A percentile compares a stretch with the other conserved stretches of the same genome.
Conservation (phyloP, 2,113 vertebrate species). For the Hemibagrus wyckioides region DNA sequence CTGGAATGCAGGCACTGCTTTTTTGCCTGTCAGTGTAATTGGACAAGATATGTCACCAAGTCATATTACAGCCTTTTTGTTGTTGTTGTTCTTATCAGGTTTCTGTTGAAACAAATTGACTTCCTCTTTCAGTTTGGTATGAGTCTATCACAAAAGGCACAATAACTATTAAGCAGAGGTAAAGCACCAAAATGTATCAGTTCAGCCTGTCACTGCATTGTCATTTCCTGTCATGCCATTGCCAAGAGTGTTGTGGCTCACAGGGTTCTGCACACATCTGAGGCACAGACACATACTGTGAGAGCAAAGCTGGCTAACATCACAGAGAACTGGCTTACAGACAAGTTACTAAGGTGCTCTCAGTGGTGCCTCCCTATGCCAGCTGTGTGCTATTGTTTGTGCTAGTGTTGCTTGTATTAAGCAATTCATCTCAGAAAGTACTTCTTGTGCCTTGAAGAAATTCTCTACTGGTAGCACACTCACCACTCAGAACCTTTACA, state of each 20-base stretch:
- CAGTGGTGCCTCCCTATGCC: background rate
- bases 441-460: background rate
- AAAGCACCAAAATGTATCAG: conserved; percentile 39
- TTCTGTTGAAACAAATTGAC: conserved; percentile 36
- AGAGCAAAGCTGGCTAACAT: conserved; percentile 29
- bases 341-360: conserved; percentile 20
- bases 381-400: conserved; percentile 29
- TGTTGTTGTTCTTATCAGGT: conserved; percentile 10
- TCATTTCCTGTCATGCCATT: conserved; percentile 43
- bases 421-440: conserved; percentile 2
- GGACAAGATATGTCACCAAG: conserved; percentile 20
- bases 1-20: background rate
- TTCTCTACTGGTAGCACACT: background rate
- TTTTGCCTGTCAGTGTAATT: conserved; percentile 17
- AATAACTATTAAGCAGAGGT: conserved; percentile 33
- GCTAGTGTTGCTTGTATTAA: background rate
- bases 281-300: conserved; percentile 8
- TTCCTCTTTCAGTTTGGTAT: conserved; percentile 42
- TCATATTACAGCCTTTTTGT: background rate
- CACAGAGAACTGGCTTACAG: background rate
- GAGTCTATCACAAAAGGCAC: conserved; percentile 31
- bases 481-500: background rate
- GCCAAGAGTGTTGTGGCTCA: conserved; percentile 44
- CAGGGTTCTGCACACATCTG: conserved; percentile 33
- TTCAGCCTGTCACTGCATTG: conserved; percentile 25